Percentiles rank a stretch among this genome's conserved stretches.
Conservation (phyloP, 2,797 vertebrate genomes). For the Halcyon badia region DNA sequence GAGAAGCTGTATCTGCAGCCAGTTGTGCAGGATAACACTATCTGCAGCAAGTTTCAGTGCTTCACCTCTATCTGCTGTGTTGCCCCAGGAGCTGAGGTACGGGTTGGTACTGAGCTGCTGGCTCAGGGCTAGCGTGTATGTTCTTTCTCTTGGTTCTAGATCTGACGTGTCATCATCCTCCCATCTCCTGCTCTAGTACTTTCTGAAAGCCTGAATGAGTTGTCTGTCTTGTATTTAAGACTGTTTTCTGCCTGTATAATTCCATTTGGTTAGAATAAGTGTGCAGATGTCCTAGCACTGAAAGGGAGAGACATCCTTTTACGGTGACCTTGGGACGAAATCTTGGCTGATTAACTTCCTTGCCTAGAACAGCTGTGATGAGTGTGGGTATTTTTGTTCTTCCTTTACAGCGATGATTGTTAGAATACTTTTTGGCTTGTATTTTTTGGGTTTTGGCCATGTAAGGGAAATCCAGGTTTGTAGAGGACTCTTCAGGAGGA, state of each 20-base stretch:
- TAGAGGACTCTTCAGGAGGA: background rate
- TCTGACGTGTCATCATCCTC: background rate
- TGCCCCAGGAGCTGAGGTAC: accelerated
- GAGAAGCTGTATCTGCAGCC: background rate
- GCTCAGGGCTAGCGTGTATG: accelerated
- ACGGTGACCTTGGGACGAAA: conserved; percentile 15
- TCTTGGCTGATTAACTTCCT: conserved; percentile 45
- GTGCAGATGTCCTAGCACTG: background rate
- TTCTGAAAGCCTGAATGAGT: background rate
- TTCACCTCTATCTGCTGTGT: accelerated
- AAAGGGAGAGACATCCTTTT: background rate
- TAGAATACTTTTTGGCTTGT: background rate
- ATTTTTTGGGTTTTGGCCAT: background rate
- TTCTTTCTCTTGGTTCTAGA: background rate
- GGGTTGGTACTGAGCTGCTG: background rate
- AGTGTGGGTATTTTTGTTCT: conserved; percentile 31
- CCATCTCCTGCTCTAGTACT: background rate
- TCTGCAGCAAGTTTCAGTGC: background rate
- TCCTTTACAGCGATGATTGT: background rate
- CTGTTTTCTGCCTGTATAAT: background rate
- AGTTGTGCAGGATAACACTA: background rate
- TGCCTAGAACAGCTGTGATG: background rate
- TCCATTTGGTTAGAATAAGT: background rate
- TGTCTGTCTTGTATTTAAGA: background rate
- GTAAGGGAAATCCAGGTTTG: background rate